Percentiles rank a stretch among this genome's conserved stretches.
These are phyloP conservation scores for Mionectes macconnelli DNA, from an alignment of 2,113 vertebrate genomes.

Conservation along the genomic window DNA sequence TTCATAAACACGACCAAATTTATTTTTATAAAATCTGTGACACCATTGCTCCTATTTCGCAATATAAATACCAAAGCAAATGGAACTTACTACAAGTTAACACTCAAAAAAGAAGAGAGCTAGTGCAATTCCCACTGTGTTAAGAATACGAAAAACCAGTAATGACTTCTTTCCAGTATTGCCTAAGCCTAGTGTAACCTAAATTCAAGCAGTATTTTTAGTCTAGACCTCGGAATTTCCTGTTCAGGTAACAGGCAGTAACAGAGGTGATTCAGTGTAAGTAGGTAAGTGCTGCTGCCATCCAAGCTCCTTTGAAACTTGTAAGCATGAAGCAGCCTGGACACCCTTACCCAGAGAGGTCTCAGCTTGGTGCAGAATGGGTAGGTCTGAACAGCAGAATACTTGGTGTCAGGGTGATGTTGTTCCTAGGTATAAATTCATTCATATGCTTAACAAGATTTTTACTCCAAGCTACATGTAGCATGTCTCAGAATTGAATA, in stretches of 20 bases:
- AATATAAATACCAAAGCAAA: background rate
- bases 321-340: background rate
- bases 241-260: background rate
- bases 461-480: background rate
- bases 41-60: background rate
- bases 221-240: background rate
- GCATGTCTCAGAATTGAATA: background rate
- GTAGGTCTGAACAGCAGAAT: background rate
- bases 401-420: background rate
- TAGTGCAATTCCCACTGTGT: background rate
- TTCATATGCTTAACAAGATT: background rate
- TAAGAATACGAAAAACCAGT: background rate
- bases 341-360: background rate
- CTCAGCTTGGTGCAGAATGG: fast-evolving
- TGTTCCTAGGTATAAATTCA: background rate
- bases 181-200: background rate
- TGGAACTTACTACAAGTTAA: background rate
- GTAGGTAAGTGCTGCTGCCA: background rate
- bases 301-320: background rate
- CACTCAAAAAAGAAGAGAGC: background rate
- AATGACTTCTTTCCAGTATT: background rate
- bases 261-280: background rate
- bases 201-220: background rate
- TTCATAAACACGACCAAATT: background rate
- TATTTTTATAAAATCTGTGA: background rate